Base-by-base conservation (phyloP, 1,140 invertebrate species). In the Trichonephila clavata region DNA sequence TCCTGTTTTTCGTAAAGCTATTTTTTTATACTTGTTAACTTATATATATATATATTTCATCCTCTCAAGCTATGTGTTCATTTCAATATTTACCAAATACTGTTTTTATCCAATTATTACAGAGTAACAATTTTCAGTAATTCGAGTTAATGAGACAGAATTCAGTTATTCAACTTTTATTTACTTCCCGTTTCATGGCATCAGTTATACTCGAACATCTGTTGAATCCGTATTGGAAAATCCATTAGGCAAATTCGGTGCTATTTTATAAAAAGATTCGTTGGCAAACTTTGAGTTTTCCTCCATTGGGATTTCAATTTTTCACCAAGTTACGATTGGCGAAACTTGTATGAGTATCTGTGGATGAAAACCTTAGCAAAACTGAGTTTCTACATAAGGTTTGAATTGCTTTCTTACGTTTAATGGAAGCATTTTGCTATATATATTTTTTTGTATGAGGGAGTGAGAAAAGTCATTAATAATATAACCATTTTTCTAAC, bases 401-500 rank as follows among this genome's bases (percentile, higher is more conserved):
- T 24, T 32, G 86, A 63, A 87, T 65, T 63, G 59, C 27, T 83
- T 83, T 57, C 86, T 63, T 63, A 14, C 59, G 39, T 61, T 87
- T 87, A 43, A 63, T 63, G 86, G 86, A 39, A 39, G 60, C 39
- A 61, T 87, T 87, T 87, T 87, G 59, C 59, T 27, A 63, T 63
- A 43, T 63, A 24, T 63, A 39, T 87, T 87, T 50, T 50, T 87
- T 87, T 87, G 86, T 87, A 87, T 87, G 39, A 21, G 27, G 20
- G 24, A 87, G 86, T 61, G 86, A 57, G 59, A 63, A 63, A 87
- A 87, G 27, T 87, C 86, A 87, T 87, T 87, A 87, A 87, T 87
- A 87, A 87, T 87, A 87, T 65, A 63, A 87, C 86, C 83, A 84
- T 84, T 84, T 84, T 84, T 84, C 83, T 84, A 84, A 84, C 43